Percentiles rank a stretch among this genome's conserved stretches.
Conservation (phyloP, 2,888 invertebrate genomes). For the Deilephila porcellus region DNA sequence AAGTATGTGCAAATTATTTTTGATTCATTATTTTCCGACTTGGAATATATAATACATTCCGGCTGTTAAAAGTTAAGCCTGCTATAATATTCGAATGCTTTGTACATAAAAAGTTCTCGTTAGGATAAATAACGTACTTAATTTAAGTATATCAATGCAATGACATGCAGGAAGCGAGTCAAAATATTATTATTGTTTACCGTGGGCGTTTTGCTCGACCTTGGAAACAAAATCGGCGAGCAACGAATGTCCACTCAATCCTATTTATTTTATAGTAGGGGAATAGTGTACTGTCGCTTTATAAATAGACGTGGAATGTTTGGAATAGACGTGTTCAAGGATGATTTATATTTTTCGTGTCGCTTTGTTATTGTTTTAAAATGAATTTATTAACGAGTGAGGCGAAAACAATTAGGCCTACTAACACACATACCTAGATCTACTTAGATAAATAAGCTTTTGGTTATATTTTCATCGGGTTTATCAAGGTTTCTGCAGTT, state of each 20-base stretch:
- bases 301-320: constrained; percentile 27
- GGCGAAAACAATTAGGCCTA: constrained; percentile 7
- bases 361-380: constrained; percentile 30
- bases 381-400: constrained; percentile 21
- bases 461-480: background rate
- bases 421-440: constrained; percentile 8
- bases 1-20: no score
- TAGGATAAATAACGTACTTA: background rate
- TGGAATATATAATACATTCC: background rate
- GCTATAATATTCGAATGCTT: background rate
- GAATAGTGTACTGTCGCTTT: constrained; percentile 20
- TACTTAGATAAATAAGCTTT: background rate
- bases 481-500: background rate
- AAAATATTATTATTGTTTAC: constrained; percentile 61
- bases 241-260: constrained; percentile 64
- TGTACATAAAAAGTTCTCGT: background rate
- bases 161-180: constrained; percentile 62
- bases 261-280: constrained; percentile 50
- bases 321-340: constrained; percentile 27
- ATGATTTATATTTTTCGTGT: constrained; percentile 33
- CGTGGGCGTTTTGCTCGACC: constrained; percentile 66
- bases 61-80: background rate
- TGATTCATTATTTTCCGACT: no score
- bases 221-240: constrained; percentile 56
- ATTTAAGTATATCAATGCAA: constrained; percentile 51